Evolutionary conservation across 2,888 invertebrate genomes (phyloP).

Genomic region (Sepioteuthis lessoniana): DNA sequence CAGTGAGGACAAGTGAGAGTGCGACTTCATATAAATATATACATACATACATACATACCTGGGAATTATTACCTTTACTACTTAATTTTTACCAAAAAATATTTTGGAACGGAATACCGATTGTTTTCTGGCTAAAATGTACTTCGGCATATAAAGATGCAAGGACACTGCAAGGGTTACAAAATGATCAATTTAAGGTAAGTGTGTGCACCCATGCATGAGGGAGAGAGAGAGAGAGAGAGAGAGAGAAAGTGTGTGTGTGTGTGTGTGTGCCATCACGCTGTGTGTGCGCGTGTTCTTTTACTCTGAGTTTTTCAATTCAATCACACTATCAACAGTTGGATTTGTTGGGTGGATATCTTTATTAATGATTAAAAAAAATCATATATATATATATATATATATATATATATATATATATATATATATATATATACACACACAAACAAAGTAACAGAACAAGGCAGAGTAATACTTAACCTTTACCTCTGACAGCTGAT

Average conservation of each 20-base stretch:
- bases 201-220: not conserved
- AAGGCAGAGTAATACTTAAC: too few species aligned
- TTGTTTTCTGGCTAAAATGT: slow-evolving; percentile 23
- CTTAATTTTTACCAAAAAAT: not conserved
- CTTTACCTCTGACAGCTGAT: too few species aligned
- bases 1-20: not conserved
- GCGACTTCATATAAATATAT: not conserved
- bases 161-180: not conserved
- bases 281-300: not conserved
- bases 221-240: too few species aligned
- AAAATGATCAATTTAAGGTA: slow-evolving; percentile 33
- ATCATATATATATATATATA: too few species aligned
- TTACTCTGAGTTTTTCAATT: not conserved
- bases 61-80: not conserved
- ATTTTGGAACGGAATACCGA: not conserved
- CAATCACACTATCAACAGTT: not conserved
- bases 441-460: too few species aligned
- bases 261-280: too few species aligned
- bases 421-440: too few species aligned
- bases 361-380: too few species aligned
- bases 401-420: too few species aligned
- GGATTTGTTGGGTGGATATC: not conserved
- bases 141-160: not conserved
- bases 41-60: not conserved
- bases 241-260: too few species aligned